phyloP scores from a whole-genome alignment of 1,140 invertebrate species.

The Euura lappo region DNA sequence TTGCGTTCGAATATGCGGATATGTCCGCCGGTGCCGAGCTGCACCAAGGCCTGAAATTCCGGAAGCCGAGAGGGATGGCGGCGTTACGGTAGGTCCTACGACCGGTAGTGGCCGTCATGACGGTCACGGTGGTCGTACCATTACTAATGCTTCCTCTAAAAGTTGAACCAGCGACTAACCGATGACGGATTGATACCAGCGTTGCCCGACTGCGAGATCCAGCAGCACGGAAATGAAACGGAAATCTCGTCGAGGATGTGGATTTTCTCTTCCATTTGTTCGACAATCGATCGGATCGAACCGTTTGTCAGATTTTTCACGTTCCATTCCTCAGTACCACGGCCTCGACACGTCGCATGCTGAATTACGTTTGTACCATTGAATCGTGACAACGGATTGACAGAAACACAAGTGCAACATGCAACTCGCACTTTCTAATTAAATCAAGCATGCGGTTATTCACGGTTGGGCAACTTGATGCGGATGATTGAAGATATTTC shows the following conservation, averaged over 20 bases:
- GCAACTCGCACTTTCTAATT: background rate
- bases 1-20: constrained; percentile 2
- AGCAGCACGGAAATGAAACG: no score
- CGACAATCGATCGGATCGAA: background rate
- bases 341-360: background rate
- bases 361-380: background rate
- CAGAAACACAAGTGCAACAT: background rate
- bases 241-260: no score
- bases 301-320: background rate
- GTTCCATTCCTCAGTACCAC: background rate
- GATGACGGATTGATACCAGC: constrained; percentile 3
- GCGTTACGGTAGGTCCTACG: constrained; percentile 4
- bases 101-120: constrained; percentile 3
- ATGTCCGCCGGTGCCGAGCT: background rate
- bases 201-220: no score
- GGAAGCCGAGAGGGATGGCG: background rate
- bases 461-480: background rate
- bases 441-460: background rate
- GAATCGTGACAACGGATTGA: background rate
- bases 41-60: background rate
- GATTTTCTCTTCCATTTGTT: background rate
- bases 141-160: background rate
- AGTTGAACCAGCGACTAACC: background rate
- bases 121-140: constrained; percentile 2
- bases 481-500: background rate